Evolutionary conservation across 1,140 invertebrate genomes (phyloP).

Genomic region (Battus philenor): DNA sequence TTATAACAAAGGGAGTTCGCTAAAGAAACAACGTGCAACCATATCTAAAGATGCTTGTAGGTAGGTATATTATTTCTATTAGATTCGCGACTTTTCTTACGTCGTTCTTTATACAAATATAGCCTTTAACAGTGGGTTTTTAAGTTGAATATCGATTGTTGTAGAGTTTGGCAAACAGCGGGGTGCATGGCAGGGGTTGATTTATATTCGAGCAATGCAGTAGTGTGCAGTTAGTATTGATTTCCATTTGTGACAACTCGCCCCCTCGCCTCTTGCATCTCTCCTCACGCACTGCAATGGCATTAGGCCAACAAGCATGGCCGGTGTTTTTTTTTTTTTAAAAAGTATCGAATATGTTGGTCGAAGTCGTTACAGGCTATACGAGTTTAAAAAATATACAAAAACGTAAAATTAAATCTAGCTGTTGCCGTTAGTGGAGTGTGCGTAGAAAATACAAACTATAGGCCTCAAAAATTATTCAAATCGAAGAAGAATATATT

Average conservation of each 20-base stretch:
- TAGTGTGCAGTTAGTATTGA: conserved; percentile 77
- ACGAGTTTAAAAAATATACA: too few species aligned
- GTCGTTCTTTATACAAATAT: conserved; percentile 10
- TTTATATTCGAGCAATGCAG: conserved; percentile 77
- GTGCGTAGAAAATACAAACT: too few species aligned
- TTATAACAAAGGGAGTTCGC: conserved; percentile 22
- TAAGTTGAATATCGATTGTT: conserved; percentile 30
- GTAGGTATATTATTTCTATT: conserved; percentile 51
- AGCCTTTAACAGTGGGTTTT: conserved; percentile 17
- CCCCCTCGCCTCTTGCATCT: conserved; percentile 48
- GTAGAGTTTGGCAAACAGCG: conserved; percentile 57
- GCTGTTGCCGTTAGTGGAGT: too few species aligned
- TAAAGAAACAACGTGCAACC: conserved; percentile 23
- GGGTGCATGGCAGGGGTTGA: conserved; percentile 67
- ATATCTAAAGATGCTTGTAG: conserved; percentile 47
- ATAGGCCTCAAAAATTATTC: too few species aligned
- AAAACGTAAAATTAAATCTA: too few species aligned
- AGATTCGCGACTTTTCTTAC: conserved; percentile 56
- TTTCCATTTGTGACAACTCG: conserved; percentile 68
- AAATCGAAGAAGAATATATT: too few species aligned
- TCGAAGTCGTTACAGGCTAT: too few species aligned
- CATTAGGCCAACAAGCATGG: conserved; percentile 44
- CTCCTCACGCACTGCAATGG: conserved; percentile 67
- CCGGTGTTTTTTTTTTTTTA: too few species aligned
- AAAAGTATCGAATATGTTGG: too few species aligned